Percentiles rank a stretch among this genome's conserved stretches.
phyloP scores from a whole-genome alignment of 2,888 invertebrate species.

The Microctonus hyperodae region DNA sequence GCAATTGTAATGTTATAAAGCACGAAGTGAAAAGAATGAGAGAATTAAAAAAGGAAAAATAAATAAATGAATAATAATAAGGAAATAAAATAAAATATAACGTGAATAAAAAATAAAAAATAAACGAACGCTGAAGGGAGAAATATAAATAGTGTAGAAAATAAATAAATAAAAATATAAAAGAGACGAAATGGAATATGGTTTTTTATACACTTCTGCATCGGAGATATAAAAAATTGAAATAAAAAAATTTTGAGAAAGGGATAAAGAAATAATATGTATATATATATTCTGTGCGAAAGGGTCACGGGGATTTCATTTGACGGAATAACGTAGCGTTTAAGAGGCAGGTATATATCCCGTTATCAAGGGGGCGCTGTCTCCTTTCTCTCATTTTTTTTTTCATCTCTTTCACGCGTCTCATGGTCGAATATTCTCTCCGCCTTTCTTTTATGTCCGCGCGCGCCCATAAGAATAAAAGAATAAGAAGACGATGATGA shows the following conservation, averaged over 20 bases:
- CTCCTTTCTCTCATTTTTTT: constrained; percentile 1
- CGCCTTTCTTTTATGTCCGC: constrained; percentile 13
- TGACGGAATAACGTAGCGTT: constrained; percentile 61
- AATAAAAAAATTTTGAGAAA: constrained; percentile 9
- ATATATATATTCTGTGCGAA: constrained; percentile 42
- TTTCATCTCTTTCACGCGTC: constrained; percentile 8
- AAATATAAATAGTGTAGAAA: not conserved
- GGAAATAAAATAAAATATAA: not conserved
- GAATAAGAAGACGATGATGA: not conserved
- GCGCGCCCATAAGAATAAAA: constrained; percentile 11
- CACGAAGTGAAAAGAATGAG: constrained; percentile 42
- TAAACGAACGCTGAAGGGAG: too few species aligned
- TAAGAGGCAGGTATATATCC: constrained; percentile 55
- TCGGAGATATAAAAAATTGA: constrained; percentile 6
- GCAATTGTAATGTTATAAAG: constrained; percentile 62
- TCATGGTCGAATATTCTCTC: not conserved
- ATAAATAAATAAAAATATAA: not conserved
- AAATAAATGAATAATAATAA: not conserved
- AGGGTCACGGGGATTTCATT: constrained; percentile 61
- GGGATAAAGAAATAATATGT: constrained; percentile 15
- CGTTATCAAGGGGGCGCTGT: constrained; percentile 50
- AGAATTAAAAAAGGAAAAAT: constrained; percentile 13
- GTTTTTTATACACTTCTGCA: not conserved
- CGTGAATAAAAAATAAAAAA: not conserved
- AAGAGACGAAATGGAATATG: not conserved